These are phyloP conservation scores for Ophion ellenae DNA, from an alignment of 2,888 invertebrate genomes.

Conservation along the genomic window DNA sequence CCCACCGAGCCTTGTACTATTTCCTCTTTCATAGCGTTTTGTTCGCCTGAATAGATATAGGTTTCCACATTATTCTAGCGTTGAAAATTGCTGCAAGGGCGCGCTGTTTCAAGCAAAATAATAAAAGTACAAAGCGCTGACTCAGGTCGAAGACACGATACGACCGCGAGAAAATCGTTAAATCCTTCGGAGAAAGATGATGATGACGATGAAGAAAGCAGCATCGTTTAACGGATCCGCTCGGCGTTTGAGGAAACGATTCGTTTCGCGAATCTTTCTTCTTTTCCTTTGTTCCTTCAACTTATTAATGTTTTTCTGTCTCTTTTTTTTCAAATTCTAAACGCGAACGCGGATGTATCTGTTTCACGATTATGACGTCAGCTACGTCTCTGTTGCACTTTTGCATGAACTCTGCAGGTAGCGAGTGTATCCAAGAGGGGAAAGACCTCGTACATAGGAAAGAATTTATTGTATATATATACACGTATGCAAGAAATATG, in stretches of 20 bases:
- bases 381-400: not conserved
- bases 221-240: constrained; percentile 21
- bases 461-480: not conserved
- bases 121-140: not conserved
- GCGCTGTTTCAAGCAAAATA: constrained; percentile 9
- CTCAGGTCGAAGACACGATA: not conserved
- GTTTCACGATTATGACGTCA: constrained; percentile 46
- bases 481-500: not conserved
- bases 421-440: too few species aligned
- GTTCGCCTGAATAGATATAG: not conserved
- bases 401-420: not conserved
- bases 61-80: not conserved
- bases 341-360: not conserved
- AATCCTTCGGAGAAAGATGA: constrained; percentile 38
- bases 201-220: constrained; percentile 32
- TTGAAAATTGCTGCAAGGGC: constrained; percentile 7
- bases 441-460: too few species aligned
- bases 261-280: constrained; percentile 51
- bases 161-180: constrained; percentile 46
- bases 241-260: constrained; percentile 52
- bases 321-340: constrained; percentile 23
- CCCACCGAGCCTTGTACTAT: not conserved
- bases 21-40: not conserved
- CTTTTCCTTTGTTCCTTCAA: not conserved
- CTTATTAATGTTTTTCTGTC: not conserved